These are phyloP conservation scores for Bolborhynchus lineola DNA, from an alignment of 2,113 vertebrate genomes.

Conservation along the genomic window DNA sequence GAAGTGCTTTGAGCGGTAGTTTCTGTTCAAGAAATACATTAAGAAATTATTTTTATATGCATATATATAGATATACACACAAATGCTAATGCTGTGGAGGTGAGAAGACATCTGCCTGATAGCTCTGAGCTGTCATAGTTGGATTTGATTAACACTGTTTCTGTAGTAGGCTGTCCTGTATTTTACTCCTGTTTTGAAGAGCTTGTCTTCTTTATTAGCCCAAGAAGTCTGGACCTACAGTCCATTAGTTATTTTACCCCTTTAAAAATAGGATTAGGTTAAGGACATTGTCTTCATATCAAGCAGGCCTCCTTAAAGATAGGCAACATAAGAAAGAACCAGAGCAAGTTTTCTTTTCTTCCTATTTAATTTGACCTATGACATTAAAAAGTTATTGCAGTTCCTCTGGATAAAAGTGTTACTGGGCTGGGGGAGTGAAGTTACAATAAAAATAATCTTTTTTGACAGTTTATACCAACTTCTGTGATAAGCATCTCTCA, in stretches of 20 bases:
- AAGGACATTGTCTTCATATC: background rate
- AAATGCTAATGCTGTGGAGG: background rate
- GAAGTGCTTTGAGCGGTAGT: background rate
- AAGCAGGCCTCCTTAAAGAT: background rate
- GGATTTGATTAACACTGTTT: background rate
- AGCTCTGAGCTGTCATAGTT: background rate
- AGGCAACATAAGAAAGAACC: background rate
- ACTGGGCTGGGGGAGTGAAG: background rate
- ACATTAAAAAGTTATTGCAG: background rate
- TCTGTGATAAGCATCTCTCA: background rate
- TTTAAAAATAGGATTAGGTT: slow-evolving; percentile 8
- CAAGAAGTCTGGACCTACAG: background rate
- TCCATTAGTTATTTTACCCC: background rate
- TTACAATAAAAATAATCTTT: background rate
- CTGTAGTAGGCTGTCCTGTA: background rate
- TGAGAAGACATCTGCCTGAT: slow-evolving; percentile 20
- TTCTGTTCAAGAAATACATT: slow-evolving; percentile 7
- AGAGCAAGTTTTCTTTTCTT: background rate
- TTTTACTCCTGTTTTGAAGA: background rate
- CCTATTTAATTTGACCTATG: background rate
- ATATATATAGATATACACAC: background rate
- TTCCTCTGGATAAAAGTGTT: background rate
- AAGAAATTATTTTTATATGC: slow-evolving; percentile 16
- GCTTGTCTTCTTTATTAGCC: background rate
- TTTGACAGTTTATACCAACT: background rate